Evolutionary conservation across 1,140 invertebrate genomes (phyloP), one percentile per base, ranked within the genome.

Genomic region (Intoshia linei): DNA sequence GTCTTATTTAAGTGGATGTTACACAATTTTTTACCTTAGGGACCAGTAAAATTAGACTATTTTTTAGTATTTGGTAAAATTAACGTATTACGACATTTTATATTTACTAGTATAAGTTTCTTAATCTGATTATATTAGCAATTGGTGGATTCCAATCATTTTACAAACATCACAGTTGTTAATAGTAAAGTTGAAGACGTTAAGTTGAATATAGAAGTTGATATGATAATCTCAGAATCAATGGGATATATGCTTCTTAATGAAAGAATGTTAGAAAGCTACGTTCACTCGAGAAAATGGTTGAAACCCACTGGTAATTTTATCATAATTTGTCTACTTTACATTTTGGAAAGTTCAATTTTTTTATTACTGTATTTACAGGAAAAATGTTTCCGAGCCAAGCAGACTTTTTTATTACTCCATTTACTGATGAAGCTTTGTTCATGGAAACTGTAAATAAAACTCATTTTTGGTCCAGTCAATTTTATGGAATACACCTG

Each of bases 161-260:
- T 60, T 22, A 33, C 36, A 23, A 46, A 48, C 31, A 79, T 95
- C 37, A 65, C 71, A 42, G 78, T 98, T 2, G 71, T 95, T 47
- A 71, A 81, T 30, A 87, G 87, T 5, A 95, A 95, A 66, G 83
- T 98, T 44, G 87, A 98, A 61, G 87, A 95, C 62, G 77, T 95
- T 30, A 72, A 75, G 40, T 56, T 95, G 40, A 79, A 81, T 4
- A 83, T 93, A 57, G 67, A 66, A 47, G 83, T 93, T 11, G 84
- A 95, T 61, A 70, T 87, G 21, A 90, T 95, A 47, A 81, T 98
- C 41, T 92, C 81, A 6, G 87, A 98, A 60, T 87, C 87, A 1
- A 95, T 95, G 87, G 87, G 87, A 20, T 95, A 95, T 50, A 95
- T 95, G 87, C 61, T 98, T 10, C 90, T 90, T 50, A 98, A 98